Conservation (phyloP, 2,113 vertebrate species). For the Campylorhamphus procurvoides region DNA sequence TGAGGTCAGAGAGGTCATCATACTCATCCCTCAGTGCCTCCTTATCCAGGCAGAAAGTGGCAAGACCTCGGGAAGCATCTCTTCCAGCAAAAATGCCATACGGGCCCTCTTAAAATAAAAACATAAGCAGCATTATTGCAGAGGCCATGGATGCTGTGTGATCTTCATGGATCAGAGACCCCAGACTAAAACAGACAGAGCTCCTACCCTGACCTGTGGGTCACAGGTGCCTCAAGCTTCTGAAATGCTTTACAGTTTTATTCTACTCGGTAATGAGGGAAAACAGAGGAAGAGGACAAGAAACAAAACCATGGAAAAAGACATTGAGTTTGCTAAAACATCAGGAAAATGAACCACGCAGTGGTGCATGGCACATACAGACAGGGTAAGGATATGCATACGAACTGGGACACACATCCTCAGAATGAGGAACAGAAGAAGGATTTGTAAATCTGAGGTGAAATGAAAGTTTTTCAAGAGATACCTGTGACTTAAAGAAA, state of each 20-base stretch:
- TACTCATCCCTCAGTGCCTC: conserved; percentile 90
- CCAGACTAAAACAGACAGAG: background rate
- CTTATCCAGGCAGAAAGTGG: conserved; percentile 95
- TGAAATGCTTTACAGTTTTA: background rate
- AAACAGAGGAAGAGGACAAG: background rate
- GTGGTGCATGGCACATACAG: rapidly evolving
- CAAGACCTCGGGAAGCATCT: conserved; percentile 94
- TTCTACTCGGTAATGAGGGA: background rate
- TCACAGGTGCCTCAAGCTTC: background rate
- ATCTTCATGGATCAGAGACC: background rate
- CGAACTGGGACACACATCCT: background rate
- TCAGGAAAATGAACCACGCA: background rate
- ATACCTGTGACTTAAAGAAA: background rate
- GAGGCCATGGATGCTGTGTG: background rate
- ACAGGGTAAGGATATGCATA: background rate
- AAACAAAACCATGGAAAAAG: background rate
- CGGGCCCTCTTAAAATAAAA: conserved; percentile 85
- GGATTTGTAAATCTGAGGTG: background rate
- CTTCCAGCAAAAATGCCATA: conserved; percentile 96
- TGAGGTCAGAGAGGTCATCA: conserved; percentile 96
- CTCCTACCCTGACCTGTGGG: background rate
- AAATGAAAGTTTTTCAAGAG: background rate
- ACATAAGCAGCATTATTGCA: background rate
- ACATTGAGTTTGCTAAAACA: background rate
- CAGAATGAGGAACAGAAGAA: background rate